phyloP scores from a whole-genome alignment of 2,113 vertebrate genomes.

The Syngnathus floridae region DNA sequence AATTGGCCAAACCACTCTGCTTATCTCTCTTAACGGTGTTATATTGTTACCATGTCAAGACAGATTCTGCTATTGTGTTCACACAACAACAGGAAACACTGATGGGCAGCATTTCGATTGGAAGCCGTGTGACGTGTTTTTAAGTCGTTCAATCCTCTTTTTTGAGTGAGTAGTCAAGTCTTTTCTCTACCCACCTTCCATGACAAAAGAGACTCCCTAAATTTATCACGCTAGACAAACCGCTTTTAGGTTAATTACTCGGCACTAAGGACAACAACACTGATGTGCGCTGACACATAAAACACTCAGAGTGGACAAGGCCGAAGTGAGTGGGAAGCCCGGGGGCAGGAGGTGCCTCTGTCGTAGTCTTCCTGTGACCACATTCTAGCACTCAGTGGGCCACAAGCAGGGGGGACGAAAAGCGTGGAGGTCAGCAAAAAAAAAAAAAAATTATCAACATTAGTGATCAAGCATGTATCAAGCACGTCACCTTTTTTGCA shows the following conservation, averaged over 20 bases:
- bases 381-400: slow-evolving; percentile 37
- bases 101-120: slow-evolving; percentile 48
- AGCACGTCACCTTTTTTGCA: not conserved
- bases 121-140: slow-evolving; percentile 52
- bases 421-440: slow-evolving; percentile 23
- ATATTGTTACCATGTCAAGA: slow-evolving; percentile 64
- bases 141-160: slow-evolving; percentile 39
- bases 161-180: slow-evolving; percentile 36
- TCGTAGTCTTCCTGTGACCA: slow-evolving; percentile 34
- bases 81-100: slow-evolving; percentile 57
- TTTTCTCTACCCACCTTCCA: slow-evolving; percentile 22
- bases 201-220: slow-evolving; percentile 56
- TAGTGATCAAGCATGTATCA: not conserved
- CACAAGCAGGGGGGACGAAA: slow-evolving; percentile 29
- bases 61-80: slow-evolving; percentile 59
- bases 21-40: slow-evolving; percentile 57
- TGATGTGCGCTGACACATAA: slow-evolving; percentile 62
- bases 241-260: slow-evolving; percentile 68
- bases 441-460: slow-evolving; percentile 27
- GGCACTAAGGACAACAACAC: slow-evolving; percentile 53
- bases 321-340: slow-evolving; percentile 34
- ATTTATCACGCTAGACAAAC: slow-evolving; percentile 61
- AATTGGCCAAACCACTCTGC: slow-evolving; percentile 33
- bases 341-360: slow-evolving; percentile 37
- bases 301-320: slow-evolving; percentile 54